These are phyloP conservation scores for Forficula auricularia DNA, from an alignment of 1,140 invertebrate genomes.

Conservation along the genomic window DNA sequence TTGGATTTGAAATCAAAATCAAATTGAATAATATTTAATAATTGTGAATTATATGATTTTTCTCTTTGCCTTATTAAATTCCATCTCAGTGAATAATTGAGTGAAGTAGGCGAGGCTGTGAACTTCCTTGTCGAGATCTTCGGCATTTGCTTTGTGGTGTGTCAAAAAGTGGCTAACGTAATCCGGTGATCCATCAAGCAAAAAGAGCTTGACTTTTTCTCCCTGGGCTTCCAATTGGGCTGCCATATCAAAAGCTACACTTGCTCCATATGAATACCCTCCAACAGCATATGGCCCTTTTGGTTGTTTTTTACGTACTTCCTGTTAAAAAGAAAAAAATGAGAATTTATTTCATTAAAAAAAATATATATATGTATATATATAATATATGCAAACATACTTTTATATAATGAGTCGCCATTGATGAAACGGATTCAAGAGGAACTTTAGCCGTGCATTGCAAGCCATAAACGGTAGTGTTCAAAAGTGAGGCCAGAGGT, in stretches of 20 bases:
- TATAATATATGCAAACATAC: slow-evolving; percentile 20
- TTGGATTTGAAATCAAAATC: slow-evolving; percentile 3
- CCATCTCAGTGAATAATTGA: slow-evolving; percentile 59
- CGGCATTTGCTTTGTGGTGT: slow-evolving; percentile 38
- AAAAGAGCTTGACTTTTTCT: slow-evolving; percentile 44
- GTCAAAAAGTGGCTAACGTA: slow-evolving; percentile 67
- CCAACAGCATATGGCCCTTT: slow-evolving; percentile 68
- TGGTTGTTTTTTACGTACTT: slow-evolving; percentile 59
- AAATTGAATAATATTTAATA: slow-evolving; percentile 12
- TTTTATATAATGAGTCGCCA: slow-evolving; percentile 64
- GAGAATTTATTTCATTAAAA: background rate
- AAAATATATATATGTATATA: slow-evolving; percentile 1
- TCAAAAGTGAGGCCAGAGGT: slow-evolving; percentile 46
- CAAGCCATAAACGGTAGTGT: slow-evolving; percentile 69
- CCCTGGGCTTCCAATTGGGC: slow-evolving; percentile 52
- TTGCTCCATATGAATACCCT: slow-evolving; percentile 88
- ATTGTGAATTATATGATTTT: slow-evolving; percentile 11
- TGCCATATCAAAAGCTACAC: slow-evolving; percentile 86
- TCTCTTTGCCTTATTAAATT: slow-evolving; percentile 43
- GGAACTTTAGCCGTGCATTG: slow-evolving; percentile 69
- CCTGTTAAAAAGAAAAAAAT: slow-evolving; percentile 22
- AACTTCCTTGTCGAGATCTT: slow-evolving; percentile 35
- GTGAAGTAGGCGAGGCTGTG: slow-evolving; percentile 65
- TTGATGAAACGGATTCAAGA: slow-evolving; percentile 44
- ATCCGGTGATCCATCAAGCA: slow-evolving; percentile 83